These are phyloP conservation scores for Silurus lanzhouensis DNA, from an alignment of 2,797 vertebrate genomes.

Conservation along the genomic window DNA sequence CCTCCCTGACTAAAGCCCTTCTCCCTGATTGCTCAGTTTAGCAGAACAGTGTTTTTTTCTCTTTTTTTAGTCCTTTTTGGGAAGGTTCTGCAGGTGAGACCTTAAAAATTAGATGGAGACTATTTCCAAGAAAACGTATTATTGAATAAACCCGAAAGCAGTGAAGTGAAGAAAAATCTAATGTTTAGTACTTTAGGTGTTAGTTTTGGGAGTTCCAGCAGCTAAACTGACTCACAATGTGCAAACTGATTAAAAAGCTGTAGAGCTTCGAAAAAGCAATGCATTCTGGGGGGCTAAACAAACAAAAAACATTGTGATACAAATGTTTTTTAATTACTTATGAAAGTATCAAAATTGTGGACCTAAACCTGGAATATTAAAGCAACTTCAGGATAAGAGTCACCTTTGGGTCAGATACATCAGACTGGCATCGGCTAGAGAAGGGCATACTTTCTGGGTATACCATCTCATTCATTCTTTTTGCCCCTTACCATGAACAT, in stretches of 20 bases:
- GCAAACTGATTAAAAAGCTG: neutral
- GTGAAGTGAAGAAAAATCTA: neutral
- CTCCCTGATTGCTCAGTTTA: too few relatives aligned
- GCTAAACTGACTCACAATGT: too few relatives aligned
- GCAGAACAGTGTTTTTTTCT: too few relatives aligned
- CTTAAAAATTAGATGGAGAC: too few relatives aligned
- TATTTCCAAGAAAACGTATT: too few relatives aligned
- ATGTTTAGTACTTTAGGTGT: too few relatives aligned
- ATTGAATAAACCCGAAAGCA: neutral
- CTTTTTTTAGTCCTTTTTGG: neutral
- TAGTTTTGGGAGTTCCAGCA: too few relatives aligned
- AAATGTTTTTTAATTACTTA: too few relatives aligned
- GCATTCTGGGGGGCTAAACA: neutral
- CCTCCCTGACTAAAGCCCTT: too few relatives aligned
- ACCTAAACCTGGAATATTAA: neutral
- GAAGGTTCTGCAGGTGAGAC: neutral
- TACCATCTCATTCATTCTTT: neutral
- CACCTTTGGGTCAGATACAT: neutral
- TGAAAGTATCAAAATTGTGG: neutral
- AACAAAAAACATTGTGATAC: neutral
- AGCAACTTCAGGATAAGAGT: neutral
- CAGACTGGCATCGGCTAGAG: neutral
- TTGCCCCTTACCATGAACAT: neutral
- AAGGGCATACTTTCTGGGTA: neutral
- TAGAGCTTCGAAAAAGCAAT: neutral